Percentiles rank a stretch among this genome's conserved stretches.
Evolutionary conservation across 2,113 vertebrate genomes (phyloP).

Genomic region (Numenius arquata): DNA sequence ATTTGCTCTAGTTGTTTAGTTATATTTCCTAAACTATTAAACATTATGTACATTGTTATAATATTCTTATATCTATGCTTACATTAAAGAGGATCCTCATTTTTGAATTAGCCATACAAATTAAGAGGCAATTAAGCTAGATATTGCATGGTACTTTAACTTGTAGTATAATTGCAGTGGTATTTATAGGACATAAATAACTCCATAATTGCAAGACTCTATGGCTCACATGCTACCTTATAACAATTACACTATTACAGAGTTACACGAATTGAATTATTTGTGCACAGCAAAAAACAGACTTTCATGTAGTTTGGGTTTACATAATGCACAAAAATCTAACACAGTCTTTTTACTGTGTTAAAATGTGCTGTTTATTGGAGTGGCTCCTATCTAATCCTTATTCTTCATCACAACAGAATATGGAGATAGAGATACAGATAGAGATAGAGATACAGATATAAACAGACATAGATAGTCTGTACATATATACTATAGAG

Average conservation of each 20-base stretch:
- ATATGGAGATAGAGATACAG: background rate
- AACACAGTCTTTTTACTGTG: background rate
- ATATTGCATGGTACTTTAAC: constrained; percentile 26
- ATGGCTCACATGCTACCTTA: constrained; percentile 1
- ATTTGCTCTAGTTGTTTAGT: background rate
- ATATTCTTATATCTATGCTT: background rate
- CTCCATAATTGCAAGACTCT: constrained; percentile 38
- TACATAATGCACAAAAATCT: background rate
- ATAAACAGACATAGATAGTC: background rate
- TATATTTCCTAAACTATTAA: background rate
- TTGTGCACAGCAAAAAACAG: constrained; percentile 18
- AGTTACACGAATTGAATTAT: constrained; percentile 45
- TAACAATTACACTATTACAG: constrained; percentile 47
- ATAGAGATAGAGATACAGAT: background rate
- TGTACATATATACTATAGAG: background rate
- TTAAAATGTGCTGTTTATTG: background rate
- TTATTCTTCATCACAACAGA: background rate
- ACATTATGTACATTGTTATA: background rate
- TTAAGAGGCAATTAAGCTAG: constrained; percentile 49
- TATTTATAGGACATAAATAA: constrained; percentile 62
- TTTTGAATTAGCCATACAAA: constrained; percentile 17
- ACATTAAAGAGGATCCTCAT: constrained; percentile 16
- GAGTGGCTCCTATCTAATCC: background rate
- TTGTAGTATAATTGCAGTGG: constrained; percentile 22
- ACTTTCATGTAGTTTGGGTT: background rate